Evolutionary conservation across 2,113 vertebrate species (phyloP).

Genomic region (Egretta garzetta): DNA sequence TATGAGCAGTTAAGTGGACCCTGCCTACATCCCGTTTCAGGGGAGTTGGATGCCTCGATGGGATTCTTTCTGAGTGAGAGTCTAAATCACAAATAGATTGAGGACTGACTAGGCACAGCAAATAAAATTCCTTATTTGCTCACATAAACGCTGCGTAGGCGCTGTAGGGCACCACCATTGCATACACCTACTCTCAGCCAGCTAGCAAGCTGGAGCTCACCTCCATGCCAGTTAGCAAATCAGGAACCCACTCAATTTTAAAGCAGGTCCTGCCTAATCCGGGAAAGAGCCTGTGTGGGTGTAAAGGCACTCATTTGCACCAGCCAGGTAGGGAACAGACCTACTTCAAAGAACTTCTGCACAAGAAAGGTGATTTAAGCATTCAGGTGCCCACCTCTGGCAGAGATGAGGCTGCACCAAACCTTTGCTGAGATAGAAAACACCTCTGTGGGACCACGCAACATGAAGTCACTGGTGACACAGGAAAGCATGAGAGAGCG

Average conservation of each 20-base stretch:
- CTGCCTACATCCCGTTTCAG: background rate
- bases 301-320: background rate
- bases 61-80: conserved; percentile 45
- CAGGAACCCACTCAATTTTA: background rate
- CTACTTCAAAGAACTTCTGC: background rate
- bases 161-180: background rate
- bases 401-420: background rate
- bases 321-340: background rate
- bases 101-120: background rate
- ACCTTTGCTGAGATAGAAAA: background rate
- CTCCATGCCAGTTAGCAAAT: background rate
- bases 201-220: background rate
- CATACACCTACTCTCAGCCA: background rate
- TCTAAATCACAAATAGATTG: conserved; percentile 41
- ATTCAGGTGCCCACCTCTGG: background rate
- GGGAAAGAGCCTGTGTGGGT: background rate
- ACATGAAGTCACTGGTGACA: background rate
- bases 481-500: background rate
- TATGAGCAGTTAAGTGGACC: background rate
- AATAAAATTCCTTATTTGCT: conserved; percentile 58
- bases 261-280: background rate
- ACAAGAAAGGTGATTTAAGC: background rate
- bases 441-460: accelerated
- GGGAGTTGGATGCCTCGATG: background rate
- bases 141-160: conserved; percentile 23